These are phyloP conservation scores for Argentina silus DNA, from an alignment of 2,797 vertebrate species.

Conservation along the genomic window DNA sequence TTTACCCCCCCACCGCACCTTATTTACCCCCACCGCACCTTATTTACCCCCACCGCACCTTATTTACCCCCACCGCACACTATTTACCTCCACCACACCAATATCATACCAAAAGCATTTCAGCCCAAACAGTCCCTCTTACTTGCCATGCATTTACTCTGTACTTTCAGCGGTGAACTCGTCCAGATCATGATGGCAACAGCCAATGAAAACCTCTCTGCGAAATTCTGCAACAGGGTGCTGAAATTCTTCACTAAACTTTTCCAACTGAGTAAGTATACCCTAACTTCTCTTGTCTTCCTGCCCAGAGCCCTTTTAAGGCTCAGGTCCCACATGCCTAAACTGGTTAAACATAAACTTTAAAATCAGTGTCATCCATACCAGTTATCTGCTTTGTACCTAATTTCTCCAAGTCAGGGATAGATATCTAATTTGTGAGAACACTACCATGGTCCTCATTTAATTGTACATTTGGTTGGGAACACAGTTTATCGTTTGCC, in stretches of 20 bases:
- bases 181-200: conserved; percentile 99
- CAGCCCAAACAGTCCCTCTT: not conserved
- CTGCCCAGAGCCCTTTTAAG: not conserved
- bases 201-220: conserved; percentile 94
- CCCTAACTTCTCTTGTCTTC: not conserved
- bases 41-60: not conserved
- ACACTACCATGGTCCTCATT: no score
- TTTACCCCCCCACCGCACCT: not conserved
- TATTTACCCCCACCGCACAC: not conserved
- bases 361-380: no score
- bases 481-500: no score
- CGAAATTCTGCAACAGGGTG: conserved; percentile 97
- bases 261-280: conserved; percentile 95
- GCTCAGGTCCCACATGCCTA: no score
- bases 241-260: conserved; percentile 99
- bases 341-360: no score
- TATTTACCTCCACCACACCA: no score
- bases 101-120: not conserved
- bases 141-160: conserved; percentile 2
- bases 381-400: no score
- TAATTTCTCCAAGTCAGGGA: no score
- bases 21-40: not conserved
- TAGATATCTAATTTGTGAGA: no score
- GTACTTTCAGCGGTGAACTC: conserved; percentile 86
- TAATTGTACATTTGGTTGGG: no score